Conservation (phyloP, 2,797 vertebrate species). For the Harpagifer antarcticus region DNA sequence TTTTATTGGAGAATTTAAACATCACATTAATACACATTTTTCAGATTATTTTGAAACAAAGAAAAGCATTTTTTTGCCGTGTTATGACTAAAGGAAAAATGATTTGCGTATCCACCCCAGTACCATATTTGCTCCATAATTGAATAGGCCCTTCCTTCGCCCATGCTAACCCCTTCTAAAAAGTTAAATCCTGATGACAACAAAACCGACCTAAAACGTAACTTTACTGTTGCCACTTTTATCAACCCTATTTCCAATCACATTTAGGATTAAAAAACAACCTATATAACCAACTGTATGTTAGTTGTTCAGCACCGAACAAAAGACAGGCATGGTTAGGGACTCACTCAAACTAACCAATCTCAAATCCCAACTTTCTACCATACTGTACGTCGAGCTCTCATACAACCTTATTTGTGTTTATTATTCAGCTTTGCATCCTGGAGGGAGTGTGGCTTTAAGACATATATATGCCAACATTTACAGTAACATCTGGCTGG, state of each 20-base stretch:
- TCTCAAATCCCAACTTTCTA: background rate
- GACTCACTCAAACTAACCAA: too few species aligned
- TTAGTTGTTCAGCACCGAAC: background rate
- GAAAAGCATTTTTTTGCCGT: too few species aligned
- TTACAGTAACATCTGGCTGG: conserved; percentile 20
- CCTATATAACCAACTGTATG: background rate
- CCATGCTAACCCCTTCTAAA: too few species aligned
- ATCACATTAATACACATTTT: too few species aligned
- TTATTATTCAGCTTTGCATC: background rate
- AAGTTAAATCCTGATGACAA: too few species aligned
- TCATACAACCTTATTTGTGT: background rate
- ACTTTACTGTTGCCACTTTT: background rate
- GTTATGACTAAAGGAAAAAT: too few species aligned
- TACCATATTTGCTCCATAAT: too few species aligned
- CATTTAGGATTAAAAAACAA: background rate
- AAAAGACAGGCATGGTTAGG: background rate
- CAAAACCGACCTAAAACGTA: too few species aligned
- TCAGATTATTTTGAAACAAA: too few species aligned
- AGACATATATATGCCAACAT: conserved; percentile 1
- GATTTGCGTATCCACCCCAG: too few species aligned
- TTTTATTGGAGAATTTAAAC: too few species aligned
- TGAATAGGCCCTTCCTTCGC: too few species aligned
- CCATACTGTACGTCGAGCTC: background rate
- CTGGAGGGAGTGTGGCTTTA: background rate
- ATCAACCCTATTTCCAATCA: background rate